Evolutionary conservation across 64 coral and sea anemone genomes (phyloP).

Genomic region (Montipora capricornis): DNA sequence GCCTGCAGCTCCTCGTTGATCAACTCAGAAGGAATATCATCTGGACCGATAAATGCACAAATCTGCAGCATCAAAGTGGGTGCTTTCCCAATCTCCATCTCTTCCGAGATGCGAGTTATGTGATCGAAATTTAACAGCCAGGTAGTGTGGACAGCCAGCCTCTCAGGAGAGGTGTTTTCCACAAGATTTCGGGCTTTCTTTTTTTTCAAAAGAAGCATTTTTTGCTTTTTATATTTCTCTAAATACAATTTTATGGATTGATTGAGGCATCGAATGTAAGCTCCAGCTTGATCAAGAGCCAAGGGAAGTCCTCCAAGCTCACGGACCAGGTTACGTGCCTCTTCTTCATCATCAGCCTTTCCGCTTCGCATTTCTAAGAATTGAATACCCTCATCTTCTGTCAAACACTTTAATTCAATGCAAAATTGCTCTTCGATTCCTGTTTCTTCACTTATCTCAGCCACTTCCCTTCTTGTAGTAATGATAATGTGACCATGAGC

Average conservation of each 20-base stretch:
- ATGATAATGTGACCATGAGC: constrained; percentile 64
- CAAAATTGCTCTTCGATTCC: constrained; percentile 56
- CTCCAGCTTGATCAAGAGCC: constrained; percentile 82
- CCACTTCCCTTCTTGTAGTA: constrained; percentile 69
- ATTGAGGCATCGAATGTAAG: constrained; percentile 48
- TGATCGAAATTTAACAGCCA: constrained; percentile 84
- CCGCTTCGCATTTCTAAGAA: constrained; percentile 65
- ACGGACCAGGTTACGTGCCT: constrained; percentile 7
- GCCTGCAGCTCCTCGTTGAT: constrained; percentile 73
- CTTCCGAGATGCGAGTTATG: constrained; percentile 48
- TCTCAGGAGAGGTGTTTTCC: constrained; percentile 53
- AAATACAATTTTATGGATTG: constrained; percentile 58
- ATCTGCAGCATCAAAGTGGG: constrained; percentile 70
- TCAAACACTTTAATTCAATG: constrained; percentile 67
- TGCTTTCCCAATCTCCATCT: constrained; percentile 49
- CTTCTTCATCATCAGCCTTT: not conserved
- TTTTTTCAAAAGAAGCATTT: constrained; percentile 57
- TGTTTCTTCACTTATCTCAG: constrained; percentile 39
- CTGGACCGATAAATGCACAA: constrained; percentile 67
- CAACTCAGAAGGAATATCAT: constrained; percentile 82
- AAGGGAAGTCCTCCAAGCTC: constrained; percentile 79
- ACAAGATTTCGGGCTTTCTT: constrained; percentile 58
- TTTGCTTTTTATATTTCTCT: constrained; percentile 63
- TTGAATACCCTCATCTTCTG: constrained; percentile 37
- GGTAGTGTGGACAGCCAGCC: constrained; percentile 77